Evolutionary conservation across 1,140 invertebrate genomes (phyloP).

Genomic region (Drosophila quadrilineata): DNA sequence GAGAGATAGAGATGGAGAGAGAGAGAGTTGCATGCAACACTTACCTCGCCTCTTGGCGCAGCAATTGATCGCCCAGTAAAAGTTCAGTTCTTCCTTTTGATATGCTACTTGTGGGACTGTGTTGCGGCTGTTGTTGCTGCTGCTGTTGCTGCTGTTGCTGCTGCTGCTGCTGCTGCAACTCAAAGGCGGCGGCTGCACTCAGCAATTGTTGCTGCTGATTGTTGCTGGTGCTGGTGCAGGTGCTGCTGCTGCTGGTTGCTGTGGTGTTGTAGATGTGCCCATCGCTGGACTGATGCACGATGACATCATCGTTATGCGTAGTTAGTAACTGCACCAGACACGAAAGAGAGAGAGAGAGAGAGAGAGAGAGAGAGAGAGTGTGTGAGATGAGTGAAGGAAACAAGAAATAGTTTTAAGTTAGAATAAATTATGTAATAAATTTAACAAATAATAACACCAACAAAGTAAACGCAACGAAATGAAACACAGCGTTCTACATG

Average conservation of each 20-base stretch:
- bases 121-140: slow-evolving; percentile 45
- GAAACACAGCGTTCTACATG: background rate
- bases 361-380: background rate
- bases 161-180: slow-evolving; percentile 34
- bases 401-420: background rate
- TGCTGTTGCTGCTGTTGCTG: slow-evolving; percentile 43
- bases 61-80: slow-evolving; percentile 76
- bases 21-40: background rate
- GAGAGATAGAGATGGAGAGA: background rate
- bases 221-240: slow-evolving; percentile 8
- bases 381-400: background rate
- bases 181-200: too few species aligned
- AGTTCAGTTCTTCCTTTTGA: slow-evolving; percentile 81
- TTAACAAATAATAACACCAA: background rate
- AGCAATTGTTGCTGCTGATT: slow-evolving; percentile 47
- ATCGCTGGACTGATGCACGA: slow-evolving; percentile 67
- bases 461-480: background rate
- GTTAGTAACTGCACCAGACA: slow-evolving; percentile 68
- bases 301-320: slow-evolving; percentile 65
- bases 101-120: slow-evolving; percentile 81
- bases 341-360: background rate
- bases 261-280: slow-evolving; percentile 27
- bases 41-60: slow-evolving; percentile 73
- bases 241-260: slow-evolving; percentile 34
- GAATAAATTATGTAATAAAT: background rate